Evolutionary conservation across 2,888 invertebrate species (phyloP), one percentile per base, ranked within the genome.

Genomic region (Xestoiulus laeticollis): DNA sequence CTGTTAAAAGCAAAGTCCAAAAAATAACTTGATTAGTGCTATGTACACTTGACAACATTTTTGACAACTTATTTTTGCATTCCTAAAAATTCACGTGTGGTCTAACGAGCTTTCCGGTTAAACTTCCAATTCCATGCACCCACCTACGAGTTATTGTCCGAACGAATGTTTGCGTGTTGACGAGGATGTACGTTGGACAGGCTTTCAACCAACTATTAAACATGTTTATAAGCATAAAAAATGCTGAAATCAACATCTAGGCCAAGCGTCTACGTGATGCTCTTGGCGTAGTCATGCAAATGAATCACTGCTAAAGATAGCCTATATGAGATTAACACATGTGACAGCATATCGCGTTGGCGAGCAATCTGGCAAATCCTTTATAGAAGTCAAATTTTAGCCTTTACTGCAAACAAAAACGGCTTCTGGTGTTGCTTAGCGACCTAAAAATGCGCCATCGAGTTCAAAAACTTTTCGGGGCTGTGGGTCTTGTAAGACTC

Each of bases 121-220:
- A 68, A n/a, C 68, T 26, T 26, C n/a, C 68, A 26, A 68, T 10
- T 68, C 68, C 10, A n/a, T n/a, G n/a, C n/a, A 53, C 68, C 68
- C 68, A 68, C 26, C 26, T 26, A 8, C 68, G 68, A 68, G 68
- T 68, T 68, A 68, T 26, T 68, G 68, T 68, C 68, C 68, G 68
- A 68, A 68, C 26, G 26, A 68, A 68, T 26, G 68, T 68, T 68
- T 19, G 68, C 68, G 68, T 68, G 68, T n/a, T 68, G 68, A 26
- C 68, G n/a, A 22, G 68, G 68, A 68, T 68, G 26, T 26, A 10
- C 10, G 8, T n/a, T 12, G 68, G 68, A 68, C 68, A 68, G 26
- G 26, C 68, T 26, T n/a, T 5, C 68, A 68, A n/a, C 26, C 26
- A 68, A 8, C 26, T 68, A 26, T 53, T n/a, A n/a, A 26, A 68